These are phyloP conservation scores for Seira musarum DNA, from an alignment of 2,888 invertebrate genomes.

Conservation along the genomic window DNA sequence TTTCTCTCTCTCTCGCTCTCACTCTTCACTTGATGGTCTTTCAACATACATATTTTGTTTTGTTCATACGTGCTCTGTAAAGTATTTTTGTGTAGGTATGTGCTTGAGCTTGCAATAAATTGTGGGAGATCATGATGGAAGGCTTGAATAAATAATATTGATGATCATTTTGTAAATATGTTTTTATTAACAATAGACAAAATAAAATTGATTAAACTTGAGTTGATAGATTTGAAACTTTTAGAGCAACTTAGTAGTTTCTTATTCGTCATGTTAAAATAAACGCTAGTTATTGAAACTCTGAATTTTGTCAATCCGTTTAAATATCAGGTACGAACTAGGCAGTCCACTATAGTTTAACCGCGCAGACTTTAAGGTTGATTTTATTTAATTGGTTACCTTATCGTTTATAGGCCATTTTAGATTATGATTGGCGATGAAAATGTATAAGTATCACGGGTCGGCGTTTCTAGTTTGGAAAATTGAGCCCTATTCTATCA, in stretches of 20 bases:
- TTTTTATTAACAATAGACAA: no score
- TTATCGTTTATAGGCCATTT: no score
- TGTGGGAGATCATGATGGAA: background rate
- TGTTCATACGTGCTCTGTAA: background rate
- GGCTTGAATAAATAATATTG: background rate
- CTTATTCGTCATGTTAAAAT: no score
- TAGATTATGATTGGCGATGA: no score
- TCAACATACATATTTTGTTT: background rate
- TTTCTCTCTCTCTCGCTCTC: background rate
- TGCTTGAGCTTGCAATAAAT: no score
- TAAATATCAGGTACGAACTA: background rate
- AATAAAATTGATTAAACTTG: no score
- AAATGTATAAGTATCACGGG: background rate
- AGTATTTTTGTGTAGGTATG: slow-evolving; percentile 7
- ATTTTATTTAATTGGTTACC: no score
- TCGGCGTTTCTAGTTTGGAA: background rate
- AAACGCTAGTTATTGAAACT: no score
- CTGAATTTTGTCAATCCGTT: background rate
- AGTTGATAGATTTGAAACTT: no score
- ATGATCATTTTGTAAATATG: background rate
- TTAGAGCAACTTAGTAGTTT: no score
- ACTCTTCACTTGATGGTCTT: slow-evolving; percentile 4
- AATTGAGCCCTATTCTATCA: background rate
- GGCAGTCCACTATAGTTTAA: no score
- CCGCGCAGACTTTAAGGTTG: no score